Base-by-base conservation (phyloP, 1,140 invertebrate genomes). In the Eriosoma lanigerum region DNA sequence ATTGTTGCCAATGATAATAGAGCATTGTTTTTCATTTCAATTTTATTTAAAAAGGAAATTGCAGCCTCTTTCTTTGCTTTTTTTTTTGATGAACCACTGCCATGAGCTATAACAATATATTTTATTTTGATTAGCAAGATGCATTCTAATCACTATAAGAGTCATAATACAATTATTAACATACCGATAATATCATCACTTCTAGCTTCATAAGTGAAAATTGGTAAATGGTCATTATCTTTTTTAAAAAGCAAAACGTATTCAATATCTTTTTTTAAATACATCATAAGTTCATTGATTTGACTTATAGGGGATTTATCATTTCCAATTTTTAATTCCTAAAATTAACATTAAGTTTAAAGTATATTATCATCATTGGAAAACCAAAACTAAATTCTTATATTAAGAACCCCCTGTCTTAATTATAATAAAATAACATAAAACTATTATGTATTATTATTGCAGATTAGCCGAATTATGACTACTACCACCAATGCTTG, bases 31-130 rank as follows among this genome's bases (percentile, higher is more conserved):
- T 32, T 1, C 3, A 21, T 15, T 0, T 56, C n/a, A 2, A 78
- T 19, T 26, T 26, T 26, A 13, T 62, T 5, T 21, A 98, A 87
- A 54, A 97, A 89, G 73, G 93, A 92, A 84, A 95, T 94, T 0
- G 96, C 96, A 64, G 96, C 96, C 44, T 93, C 91, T 87, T 98
- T 96, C 85, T 98, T 98, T 0, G 96, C 96, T 87, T 97, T 96
- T 86, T 98, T 98, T 85, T 98, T 98, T 21, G 95, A 97, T 56
- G 95, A 90, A 0, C 96, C 96, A 44, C 93, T 95, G 91, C 93
- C 81, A 19, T 6, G 19, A 46, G 17, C 75, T 78, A 48, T 46
- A 62, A 62, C 0, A 10, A 60, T 17, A 46, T 5, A 38, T 50
- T 56, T 4, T 1, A 58, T n/a, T 6, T n/a, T n/a, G n/a, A n/a